phyloP scores from a whole-genome alignment of 2,888 invertebrate species.

The Mimachlamys varia region DNA sequence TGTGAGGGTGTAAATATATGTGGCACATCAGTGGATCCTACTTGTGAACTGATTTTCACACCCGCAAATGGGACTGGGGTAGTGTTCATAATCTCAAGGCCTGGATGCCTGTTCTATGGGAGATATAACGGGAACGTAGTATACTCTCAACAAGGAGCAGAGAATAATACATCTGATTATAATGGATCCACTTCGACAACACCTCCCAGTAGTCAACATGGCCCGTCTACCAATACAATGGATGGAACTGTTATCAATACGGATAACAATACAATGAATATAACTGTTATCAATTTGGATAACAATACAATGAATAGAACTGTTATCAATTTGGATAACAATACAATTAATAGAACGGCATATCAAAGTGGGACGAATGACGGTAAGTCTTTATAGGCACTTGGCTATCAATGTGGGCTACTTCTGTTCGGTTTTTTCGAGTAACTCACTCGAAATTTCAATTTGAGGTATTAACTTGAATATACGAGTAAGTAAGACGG shows the following conservation, averaged over 20 bases:
- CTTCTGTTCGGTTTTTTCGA: too few relatives aligned
- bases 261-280: background rate
- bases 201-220: background rate
- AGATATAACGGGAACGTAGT: background rate
- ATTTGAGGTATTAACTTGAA: too few relatives aligned
- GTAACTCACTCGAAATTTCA: too few relatives aligned
- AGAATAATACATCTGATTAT: too few relatives aligned
- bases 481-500: too few relatives aligned
- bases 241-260: background rate
- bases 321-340: background rate
- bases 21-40: background rate
- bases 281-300: background rate
- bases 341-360: background rate
- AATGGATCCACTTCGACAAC: too few relatives aligned
- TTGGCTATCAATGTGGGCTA: too few relatives aligned
- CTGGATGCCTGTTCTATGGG: background rate
- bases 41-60: background rate
- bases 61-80: background rate
- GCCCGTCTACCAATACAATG: background rate
- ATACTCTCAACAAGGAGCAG: background rate
- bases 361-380: background rate
- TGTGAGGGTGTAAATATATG: background rate
- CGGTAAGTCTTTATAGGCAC: too few relatives aligned
- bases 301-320: background rate
- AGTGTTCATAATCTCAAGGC: background rate